Evolutionary conservation across 1,140 invertebrate species (phyloP).

Genomic region (Trichoplusia ni): DNA sequence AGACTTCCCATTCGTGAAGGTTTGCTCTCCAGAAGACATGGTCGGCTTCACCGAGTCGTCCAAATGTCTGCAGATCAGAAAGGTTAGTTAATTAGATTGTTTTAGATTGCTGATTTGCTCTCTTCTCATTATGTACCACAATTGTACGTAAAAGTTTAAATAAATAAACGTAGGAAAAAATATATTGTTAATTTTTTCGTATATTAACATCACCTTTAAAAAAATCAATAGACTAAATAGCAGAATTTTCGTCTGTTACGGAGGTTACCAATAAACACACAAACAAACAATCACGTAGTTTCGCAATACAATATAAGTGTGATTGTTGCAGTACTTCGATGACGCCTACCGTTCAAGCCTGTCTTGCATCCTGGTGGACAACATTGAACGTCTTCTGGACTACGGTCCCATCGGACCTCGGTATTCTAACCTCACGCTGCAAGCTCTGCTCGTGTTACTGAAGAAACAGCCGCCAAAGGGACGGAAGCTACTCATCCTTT

Average conservation of each 20-base stretch:
- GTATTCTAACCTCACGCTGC: conserved; percentile 98
- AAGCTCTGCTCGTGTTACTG: conserved; percentile 95
- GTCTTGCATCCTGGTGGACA: conserved; percentile 98
- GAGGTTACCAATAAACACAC: no score
- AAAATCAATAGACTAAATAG: no score
- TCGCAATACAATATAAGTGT: background rate
- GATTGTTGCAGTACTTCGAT: conserved; percentile 91
- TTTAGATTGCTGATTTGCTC: no score
- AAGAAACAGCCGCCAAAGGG: conserved; percentile 97
- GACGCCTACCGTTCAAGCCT: conserved; percentile 98
- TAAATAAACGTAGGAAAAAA: no score
- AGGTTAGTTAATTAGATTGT: conserved; percentile 86
- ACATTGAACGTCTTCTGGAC: conserved; percentile 98
- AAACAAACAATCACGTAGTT: no score
- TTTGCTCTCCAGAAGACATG: conserved; percentile 99
- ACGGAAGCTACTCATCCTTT: conserved; percentile 94
- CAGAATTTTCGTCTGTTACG: no score
- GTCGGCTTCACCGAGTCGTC: conserved; percentile 97
- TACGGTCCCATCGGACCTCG: conserved; percentile 98
- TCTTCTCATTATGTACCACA: no score
- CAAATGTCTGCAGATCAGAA: conserved; percentile 97
- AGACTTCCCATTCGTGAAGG: conserved; percentile 99
- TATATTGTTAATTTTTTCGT: no score
- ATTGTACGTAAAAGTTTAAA: no score
- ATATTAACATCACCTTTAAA: no score